Conservation (phyloP, 2,888 invertebrate species). For the Drosophila longiperda region DNA sequence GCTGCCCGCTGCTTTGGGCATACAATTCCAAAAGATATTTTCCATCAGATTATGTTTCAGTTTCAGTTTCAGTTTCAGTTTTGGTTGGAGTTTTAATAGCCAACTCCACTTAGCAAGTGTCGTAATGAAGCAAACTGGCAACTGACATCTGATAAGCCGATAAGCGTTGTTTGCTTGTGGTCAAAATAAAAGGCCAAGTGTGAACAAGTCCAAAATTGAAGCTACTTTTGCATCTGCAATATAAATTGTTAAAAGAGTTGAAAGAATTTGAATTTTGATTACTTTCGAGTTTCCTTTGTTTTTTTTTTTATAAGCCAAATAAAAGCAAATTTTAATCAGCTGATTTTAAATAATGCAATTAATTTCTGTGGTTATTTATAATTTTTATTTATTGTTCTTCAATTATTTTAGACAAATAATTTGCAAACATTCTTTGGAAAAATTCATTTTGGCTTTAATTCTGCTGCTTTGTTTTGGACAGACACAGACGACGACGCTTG, state of each 20-base stretch:
- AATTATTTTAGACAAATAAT: background rate
- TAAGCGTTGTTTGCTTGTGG: constrained; percentile 38
- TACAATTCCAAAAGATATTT: constrained; percentile 50
- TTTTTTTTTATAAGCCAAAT: background rate
- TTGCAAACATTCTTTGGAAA: background rate
- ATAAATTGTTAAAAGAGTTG: background rate
- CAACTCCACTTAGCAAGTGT: constrained; percentile 11
- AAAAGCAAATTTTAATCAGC: background rate
- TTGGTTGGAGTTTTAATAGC: constrained; percentile 32
- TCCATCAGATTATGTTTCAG: constrained; percentile 59
- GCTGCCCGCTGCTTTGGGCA: constrained; percentile 43
- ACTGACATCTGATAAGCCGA: constrained; percentile 55
- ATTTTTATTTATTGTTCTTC: background rate
- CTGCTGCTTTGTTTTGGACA: constrained; percentile 29
- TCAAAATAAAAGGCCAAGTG: constrained; percentile 1
- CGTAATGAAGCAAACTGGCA: constrained; percentile 59
- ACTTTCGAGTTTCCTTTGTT: background rate
- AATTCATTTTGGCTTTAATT: background rate
- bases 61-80: constrained; percentile 16
- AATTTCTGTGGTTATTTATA: background rate
- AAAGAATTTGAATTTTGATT: background rate
- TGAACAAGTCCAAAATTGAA: background rate
- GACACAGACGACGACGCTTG: constrained; percentile 55
- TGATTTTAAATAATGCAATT: background rate
- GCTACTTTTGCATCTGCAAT: background rate